Base-by-base conservation (phyloP, 2,888 invertebrate genomes). In the Melieria picta region DNA sequence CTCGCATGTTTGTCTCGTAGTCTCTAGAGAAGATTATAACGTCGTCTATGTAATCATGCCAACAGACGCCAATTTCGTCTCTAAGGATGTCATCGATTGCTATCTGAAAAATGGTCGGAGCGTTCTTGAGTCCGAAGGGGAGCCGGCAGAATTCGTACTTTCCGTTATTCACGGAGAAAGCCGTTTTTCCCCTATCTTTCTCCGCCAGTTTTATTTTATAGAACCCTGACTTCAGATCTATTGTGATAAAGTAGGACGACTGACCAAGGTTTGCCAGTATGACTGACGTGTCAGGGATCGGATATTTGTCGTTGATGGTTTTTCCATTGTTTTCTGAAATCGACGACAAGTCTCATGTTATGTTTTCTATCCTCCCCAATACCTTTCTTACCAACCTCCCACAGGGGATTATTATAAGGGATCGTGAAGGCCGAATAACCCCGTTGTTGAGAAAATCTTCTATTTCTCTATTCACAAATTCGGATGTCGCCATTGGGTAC, bases 141-240 rank as follows among this genome's bases (percentile, higher is more conserved):
- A 43, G 43, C 43, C 55, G 30, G 16, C 65, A 55, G 3, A 65
- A 65, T 5, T 63, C 63, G 16, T 47, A 55, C 52, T 65, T 65
- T 16, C 52, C 65, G 48, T 63, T 63, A 3, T 45, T 65, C 6
- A 55, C 13, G 5, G 10, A 52, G 56, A 55, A 65, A 55, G 69
- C 61, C 1, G 73, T 71, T 56, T 71, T 73, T 63, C n/a, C 69
- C 30, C 50, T 60, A 65, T 73, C 57, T n/a, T 57, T 64, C 16
- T 71, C 66, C 4, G 61, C 56, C 46, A 74, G 58, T 42, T 43
- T 50, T 45, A 71, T 71, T 58, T 75, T 69, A 45, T 74, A 71
- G 30, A 70, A 68, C 10, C 69, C 62, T 43, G 68, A 57, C 67
- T 64, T 70, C 55, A 69, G 9, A 57, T 57, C 67, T 55, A 69